Evolutionary conservation across 2,888 invertebrate genomes (phyloP).

Genomic region (Zaprionus obscuricornis): DNA sequence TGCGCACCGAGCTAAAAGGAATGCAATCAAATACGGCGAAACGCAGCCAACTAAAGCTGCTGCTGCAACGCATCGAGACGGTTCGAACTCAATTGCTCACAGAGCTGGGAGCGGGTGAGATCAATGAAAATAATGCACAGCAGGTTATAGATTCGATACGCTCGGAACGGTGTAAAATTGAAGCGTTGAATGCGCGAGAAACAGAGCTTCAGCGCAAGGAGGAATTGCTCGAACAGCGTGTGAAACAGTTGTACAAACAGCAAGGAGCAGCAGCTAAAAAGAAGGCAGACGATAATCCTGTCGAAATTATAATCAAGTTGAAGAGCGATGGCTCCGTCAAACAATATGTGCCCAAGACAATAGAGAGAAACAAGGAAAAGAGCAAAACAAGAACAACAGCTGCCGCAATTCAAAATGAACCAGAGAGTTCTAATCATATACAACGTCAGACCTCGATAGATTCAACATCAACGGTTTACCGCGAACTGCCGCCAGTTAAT

Average conservation of each 20-base stretch:
- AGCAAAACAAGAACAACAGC: neutral
- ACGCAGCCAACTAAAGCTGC: slow-evolving; percentile 57
- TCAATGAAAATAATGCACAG: slow-evolving; percentile 50
- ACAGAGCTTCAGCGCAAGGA: slow-evolving; percentile 77
- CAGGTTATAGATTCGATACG: slow-evolving; percentile 72
- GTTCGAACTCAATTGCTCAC: slow-evolving; percentile 70
- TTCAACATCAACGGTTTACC: slow-evolving; percentile 78
- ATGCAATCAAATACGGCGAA: slow-evolving; percentile 61
- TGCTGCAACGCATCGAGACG: slow-evolving; percentile 77
- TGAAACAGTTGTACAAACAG: slow-evolving; percentile 47
- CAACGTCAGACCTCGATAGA: slow-evolving; percentile 67
- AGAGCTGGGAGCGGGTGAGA: slow-evolving; percentile 69
- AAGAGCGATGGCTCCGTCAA: slow-evolving; percentile 59
- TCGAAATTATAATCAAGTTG: slow-evolving; percentile 80
- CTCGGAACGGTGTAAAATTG: slow-evolving; percentile 72
- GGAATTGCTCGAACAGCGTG: slow-evolving; percentile 56
- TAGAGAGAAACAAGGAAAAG: slow-evolving; percentile 18
- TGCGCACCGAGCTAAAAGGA: slow-evolving; percentile 74
- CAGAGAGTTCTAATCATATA: no score
- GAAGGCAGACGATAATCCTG: slow-evolving; percentile 41
- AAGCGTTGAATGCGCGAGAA: slow-evolving; percentile 60
- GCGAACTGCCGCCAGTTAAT: slow-evolving; percentile 68
- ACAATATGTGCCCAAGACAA: slow-evolving; percentile 38
- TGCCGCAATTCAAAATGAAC: no score
- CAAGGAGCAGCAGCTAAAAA: no score